Evolutionary conservation across 2,113 vertebrate species (phyloP), one percentile per base, ranked within the genome.

Genomic region (Heliornis fulica): DNA sequence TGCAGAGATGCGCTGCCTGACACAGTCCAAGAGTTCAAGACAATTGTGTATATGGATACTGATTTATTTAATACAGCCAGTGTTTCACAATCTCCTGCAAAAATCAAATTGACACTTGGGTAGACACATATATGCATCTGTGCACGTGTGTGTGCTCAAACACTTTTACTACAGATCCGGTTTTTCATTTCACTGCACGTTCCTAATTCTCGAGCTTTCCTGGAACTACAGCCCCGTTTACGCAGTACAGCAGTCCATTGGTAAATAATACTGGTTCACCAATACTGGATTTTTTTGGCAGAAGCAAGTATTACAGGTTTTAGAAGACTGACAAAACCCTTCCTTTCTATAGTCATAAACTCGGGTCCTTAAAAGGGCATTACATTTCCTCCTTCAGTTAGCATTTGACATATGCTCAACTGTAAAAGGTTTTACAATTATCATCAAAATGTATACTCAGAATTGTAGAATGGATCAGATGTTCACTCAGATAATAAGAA

Each of bases 401-500:
- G 45, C 2, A 1, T 54, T 46, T 80, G 68, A 61, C 32, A 76
- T 4, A 16, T n/a, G 26, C 29, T 60, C 61, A 53, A 7, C 11
- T 74, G 29, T 48, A 63, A 80, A 88, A 60, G 43, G n/a, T 43
- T 91, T 85, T 69, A 64, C 34, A 75, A 72, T 65, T 25, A 54
- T 63, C 20, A 76, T 83, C 15, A 65, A 80, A 92, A 61, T 15
- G 9, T 46, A 57, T 50, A 76, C 57, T 91, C 75, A 72, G 69
- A 85, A 69, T n/a, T 53, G 13, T 15, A 77, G 50, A 83, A 72
- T 22, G 19, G 54, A 34, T 93, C 54, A 90, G 53, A 93, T 29
- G 29, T 69, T 90, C 63, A 72, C 40, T 83, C 45, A 77, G 68
- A 86, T 93, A 87, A 48, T 29, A 89, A 56, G 65, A 78, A 48